Evolutionary conservation across 2,888 invertebrate species (phyloP).

Genomic region (Dexiosoma caninum): DNA sequence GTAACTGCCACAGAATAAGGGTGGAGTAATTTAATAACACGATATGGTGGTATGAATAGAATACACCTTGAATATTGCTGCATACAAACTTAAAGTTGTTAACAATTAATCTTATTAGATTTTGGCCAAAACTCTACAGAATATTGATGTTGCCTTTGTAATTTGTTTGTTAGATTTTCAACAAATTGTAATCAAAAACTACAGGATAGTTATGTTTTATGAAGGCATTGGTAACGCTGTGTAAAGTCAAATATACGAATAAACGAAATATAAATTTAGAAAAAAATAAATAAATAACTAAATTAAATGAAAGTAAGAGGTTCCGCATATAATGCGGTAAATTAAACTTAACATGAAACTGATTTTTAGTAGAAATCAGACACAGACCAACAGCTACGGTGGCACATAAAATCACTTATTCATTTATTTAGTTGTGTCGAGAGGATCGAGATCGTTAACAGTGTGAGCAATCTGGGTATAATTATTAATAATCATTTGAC

Average conservation of each 20-base stretch:
- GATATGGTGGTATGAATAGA: constrained; percentile 19
- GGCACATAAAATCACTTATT: too few species aligned
- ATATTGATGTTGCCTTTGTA: neutral
- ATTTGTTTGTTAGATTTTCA: neutral
- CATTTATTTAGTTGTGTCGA: too few species aligned
- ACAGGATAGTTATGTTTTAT: neutral
- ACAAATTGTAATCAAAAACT: neutral
- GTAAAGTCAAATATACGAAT: neutral
- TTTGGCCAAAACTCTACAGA: neutral
- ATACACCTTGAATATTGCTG: constrained; percentile 38
- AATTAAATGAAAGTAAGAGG: too few species aligned
- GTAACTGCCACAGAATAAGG: constrained; percentile 21
- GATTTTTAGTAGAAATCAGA: too few species aligned
- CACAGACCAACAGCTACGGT: too few species aligned
- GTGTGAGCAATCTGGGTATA: too few species aligned
- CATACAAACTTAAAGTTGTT: constrained; percentile 24
- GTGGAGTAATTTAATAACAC: constrained; percentile 54
- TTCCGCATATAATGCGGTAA: too few species aligned
- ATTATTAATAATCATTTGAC: too few species aligned
- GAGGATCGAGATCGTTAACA: too few species aligned
- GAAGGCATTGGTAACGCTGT: neutral
- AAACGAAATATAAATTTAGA: too few species aligned
- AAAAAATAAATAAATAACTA: too few species aligned
- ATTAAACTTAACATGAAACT: too few species aligned
- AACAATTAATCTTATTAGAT: constrained; percentile 46